Evolutionary conservation across 30 jellyfish, hydroid and myxozoan genomes (phyloP).

Genomic region (Rhopilema esculentum): DNA sequence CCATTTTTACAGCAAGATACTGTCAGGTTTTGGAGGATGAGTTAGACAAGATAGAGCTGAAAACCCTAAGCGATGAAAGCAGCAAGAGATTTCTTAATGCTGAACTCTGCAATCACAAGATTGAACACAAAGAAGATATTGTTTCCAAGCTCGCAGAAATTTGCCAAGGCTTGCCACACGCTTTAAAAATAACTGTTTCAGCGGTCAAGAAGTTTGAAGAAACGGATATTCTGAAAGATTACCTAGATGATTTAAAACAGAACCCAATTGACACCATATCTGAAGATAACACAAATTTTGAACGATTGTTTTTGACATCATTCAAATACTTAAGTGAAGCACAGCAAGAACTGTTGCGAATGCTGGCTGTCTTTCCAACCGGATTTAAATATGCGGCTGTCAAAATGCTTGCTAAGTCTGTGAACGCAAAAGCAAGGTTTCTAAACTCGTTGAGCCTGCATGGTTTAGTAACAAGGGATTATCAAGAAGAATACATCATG

Average conservation of each 20-base stretch:
- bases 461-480: background rate
- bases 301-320: background rate
- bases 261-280: background rate
- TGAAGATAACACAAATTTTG: background rate
- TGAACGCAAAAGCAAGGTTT: background rate
- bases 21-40: background rate
- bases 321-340: background rate
- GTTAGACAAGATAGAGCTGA: background rate
- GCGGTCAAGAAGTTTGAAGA: background rate
- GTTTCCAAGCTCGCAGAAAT: background rate
- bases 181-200: background rate
- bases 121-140: background rate
- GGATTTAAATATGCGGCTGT: slow-evolving; percentile 18
- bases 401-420: background rate
- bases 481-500: background rate
- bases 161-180: slow-evolving; percentile 25
- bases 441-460: background rate
- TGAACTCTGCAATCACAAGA: background rate
- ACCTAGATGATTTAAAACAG: background rate
- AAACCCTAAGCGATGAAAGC: background rate
- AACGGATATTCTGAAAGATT: background rate
- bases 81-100: background rate
- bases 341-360: background rate
- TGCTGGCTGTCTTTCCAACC: slow-evolving; percentile 54
- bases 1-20: background rate